Base-by-base conservation (phyloP, 2,888 invertebrate genomes). In the Drosophila paranaensis region DNA sequence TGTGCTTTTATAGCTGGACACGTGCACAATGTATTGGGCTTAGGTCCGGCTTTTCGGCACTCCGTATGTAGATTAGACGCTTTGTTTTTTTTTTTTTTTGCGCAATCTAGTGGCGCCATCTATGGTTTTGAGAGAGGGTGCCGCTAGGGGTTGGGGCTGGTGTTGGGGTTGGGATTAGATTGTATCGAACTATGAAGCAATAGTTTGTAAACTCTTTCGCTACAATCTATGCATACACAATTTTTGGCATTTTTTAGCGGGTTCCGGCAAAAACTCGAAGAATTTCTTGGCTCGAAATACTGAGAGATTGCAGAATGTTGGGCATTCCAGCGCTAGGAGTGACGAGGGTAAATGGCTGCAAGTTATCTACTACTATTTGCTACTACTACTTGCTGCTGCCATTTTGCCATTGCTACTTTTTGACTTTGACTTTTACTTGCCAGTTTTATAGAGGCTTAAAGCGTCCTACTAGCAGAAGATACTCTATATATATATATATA, bases 81-180 rank as follows among this genome's bases (percentile, higher is more conserved):
- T 46, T 39, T 39, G n/a, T 27, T n/a, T 20, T 56, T 27, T 20
- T 27, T 10, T 9, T 0, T 6, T 25, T 8, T 14, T 11, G 3
- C 35, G 10, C 27, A 50, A 58, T 69, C 70, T 37, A 48, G 54
- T 69, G 69, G 69, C 69, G 69, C 70, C 69, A 67, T 67, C 67
- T 67, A 67, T 68, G 37, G 20, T n/a, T n/a, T n/a, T n/a, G n/a
- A 45, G 20, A 20, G 20, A 20, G 20, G 20, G 20, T 20, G 20
- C 20, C 2, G 20, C 20, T 20, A 2, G 20, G 20, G 20, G 2
- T 20, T 20, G 20, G 2, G 2, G 20, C n/a, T n/a, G n/a, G n/a
- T n/a, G n/a, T n/a, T n/a, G 33, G 1, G 16, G 3, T 5, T 3
- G 33, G 3, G 6, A 9, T 8, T 1, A 35, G 35, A 53, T 53